Conservation (phyloP, 2,888 invertebrate species). For the Rhaphigaster nebulosa region DNA sequence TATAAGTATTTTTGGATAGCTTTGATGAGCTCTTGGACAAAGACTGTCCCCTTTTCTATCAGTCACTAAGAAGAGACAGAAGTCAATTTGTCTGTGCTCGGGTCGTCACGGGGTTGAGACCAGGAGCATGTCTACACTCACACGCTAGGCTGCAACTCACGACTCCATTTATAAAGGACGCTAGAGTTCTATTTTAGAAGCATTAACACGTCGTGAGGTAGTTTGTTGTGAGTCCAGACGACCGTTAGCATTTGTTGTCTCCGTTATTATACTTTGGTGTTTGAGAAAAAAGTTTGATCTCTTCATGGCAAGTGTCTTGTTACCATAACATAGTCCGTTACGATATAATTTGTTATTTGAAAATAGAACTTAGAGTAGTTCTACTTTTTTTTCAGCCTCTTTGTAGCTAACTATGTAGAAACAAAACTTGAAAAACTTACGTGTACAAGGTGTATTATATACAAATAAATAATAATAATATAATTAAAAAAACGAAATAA, state of each 20-base stretch:
- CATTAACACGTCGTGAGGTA: background rate
- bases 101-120: background rate
- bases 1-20: background rate
- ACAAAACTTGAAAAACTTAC: background rate
- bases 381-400: background rate
- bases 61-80: background rate
- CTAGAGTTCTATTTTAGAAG: background rate
- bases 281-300: background rate
- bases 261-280: background rate
- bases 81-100: background rate
- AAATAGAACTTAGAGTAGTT: background rate
- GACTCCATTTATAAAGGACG: background rate
- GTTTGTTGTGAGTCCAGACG: background rate
- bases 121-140: background rate
- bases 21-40: background rate
- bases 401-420: background rate
- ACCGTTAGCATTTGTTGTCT: background rate
- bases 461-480: no score
- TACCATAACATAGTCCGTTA: background rate
- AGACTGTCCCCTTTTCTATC: background rate
- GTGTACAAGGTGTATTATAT: background rate
- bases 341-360: background rate
- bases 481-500: no score
- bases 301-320: background rate
- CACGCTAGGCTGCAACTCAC: background rate